Base-by-base conservation (phyloP, 1,140 invertebrate species). In the Phocides pigmalion region DNA sequence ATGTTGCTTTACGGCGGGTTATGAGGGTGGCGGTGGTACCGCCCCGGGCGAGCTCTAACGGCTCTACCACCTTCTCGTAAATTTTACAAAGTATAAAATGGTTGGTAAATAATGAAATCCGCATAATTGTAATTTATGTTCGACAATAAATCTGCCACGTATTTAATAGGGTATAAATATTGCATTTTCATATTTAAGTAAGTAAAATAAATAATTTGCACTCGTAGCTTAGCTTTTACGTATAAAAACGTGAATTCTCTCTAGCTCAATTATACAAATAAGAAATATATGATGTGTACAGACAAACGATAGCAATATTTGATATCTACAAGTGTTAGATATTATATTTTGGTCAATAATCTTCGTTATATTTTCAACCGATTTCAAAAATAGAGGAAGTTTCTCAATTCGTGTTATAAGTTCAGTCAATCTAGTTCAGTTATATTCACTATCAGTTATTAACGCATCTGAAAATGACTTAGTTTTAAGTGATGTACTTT, bases 81-180 rank as follows among this genome's bases (percentile, higher is more conserved):
- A 14, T 42, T 42, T 42, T n/a, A 22, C 2, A 3, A 22, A 22
- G 20, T 22, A 3, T 22, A 5, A 9, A 19, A 11, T 11, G 20
- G 14, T 44, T 17, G 11, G n/a, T 19, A 1, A 3, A 6, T 3
- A 32, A 20, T 20, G 51, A 54, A 39, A 54, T 41, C 51, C 19
- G 51, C 35, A 20, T 15, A 22, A 22, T 22, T 54, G 35, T 14
- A 41, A 41, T 54, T 14, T 14, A n/a, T 6, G 20, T 2, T 22
- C 41, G 51, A 54, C 51, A 54, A 54, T 54, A 54, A 41, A 41
- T 5, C 15, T 54, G 51, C 51, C 35, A 54, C n/a, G 9, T 39
- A 51, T 20, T 14, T 19, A n/a, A 53, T 39, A 53, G 15, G 14
- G 4, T 20, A 6, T 20, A 39, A 9, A n/a, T 41, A 54, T 12